These are phyloP conservation scores for Psephotus haematonotus DNA, from an alignment of 2,113 vertebrate genomes.

Conservation along the genomic window DNA sequence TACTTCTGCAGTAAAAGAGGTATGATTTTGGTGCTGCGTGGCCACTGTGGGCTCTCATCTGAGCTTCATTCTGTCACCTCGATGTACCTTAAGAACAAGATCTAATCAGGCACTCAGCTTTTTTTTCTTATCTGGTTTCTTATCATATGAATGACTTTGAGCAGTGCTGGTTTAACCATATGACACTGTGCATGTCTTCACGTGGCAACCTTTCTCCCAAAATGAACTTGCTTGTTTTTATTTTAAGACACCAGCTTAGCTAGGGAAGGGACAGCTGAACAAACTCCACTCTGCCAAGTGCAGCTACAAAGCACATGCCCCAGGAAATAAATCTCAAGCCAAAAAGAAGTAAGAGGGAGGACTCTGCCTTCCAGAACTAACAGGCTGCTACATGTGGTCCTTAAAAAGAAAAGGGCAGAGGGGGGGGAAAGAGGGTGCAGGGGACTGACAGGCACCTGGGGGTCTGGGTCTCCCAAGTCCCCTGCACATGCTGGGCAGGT, in stretches of 20 bases:
- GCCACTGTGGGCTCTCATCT: not conserved
- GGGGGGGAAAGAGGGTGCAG: not conserved
- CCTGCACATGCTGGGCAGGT: not conserved
- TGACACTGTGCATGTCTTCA: not conserved
- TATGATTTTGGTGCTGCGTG: not conserved
- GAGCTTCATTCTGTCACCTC: not conserved
- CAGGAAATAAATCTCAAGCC: not conserved
- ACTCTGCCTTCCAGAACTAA: conserved; percentile 1
- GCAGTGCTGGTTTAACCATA: not conserved
- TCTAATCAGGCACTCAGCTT: not conserved
- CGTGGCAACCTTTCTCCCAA: not conserved
- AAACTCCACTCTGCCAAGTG: conserved; percentile 51
- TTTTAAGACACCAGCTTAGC: conserved; percentile 64
- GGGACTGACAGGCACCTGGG: not conserved
- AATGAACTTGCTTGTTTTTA: conserved; percentile 65
- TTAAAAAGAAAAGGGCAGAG: not conserved
- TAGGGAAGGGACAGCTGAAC: conserved; percentile 71
- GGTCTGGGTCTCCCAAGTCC: not conserved
- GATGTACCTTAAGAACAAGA: not conserved
- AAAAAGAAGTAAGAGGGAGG: not conserved
- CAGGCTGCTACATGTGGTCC: not conserved
- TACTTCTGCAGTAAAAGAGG: not conserved
- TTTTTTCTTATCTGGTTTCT: not conserved
- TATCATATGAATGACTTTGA: not conserved
- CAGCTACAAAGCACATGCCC: conserved; percentile 13